Evolutionary conservation across 2,888 invertebrate species (phyloP), one percentile per base, ranked within the genome.

Genomic region (Myopa tessellatipennis): DNA sequence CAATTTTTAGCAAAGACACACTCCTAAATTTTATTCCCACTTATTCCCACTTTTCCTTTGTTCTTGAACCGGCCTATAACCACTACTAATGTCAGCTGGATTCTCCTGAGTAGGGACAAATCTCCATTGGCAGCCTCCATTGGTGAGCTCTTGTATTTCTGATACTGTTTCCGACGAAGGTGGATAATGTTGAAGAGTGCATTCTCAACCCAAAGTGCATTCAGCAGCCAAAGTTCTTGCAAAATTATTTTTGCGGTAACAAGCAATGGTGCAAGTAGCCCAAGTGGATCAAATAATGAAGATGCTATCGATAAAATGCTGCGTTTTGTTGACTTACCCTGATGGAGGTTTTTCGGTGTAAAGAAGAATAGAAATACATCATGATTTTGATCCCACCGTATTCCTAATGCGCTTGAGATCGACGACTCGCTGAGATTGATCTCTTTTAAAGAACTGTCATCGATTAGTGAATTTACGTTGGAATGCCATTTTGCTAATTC

Each of bases 321-420:
- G 3, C 75, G 58, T 69, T 69, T 76, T 10, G 68, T 76, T n/a
- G 60, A n/a, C 7, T 4, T 26, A 2, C 4, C 72, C 26, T 26
- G 26, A 26, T 26, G 26, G 26, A 26, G 26, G 26, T 26, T 26
- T 26, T 26, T 26, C 26, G 75, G 60, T 0, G 65, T 38, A 63
- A 77, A 81, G 3, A 74, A 73, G 45, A 78, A 79, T 1, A 70
- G 18, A 50, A 79, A 79, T 18, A 0, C 7, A 73, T 77, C 80
- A 40, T 55, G 61, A 63, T 18, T 60, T 55, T 75, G 26, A 26
- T 26, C 26, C 26, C 26, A 26, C 26, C 26, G 26, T 26, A 26
- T 26, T 26, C 26, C 26, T 26, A 26, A 26, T 26, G 26, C 26
- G 26, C 26, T 26, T 26, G 26, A 26, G 26, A 26, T 26, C 0